Evolutionary conservation across 1,140 invertebrate genomes (phyloP).

Genomic region (Halictus rubicundus): DNA sequence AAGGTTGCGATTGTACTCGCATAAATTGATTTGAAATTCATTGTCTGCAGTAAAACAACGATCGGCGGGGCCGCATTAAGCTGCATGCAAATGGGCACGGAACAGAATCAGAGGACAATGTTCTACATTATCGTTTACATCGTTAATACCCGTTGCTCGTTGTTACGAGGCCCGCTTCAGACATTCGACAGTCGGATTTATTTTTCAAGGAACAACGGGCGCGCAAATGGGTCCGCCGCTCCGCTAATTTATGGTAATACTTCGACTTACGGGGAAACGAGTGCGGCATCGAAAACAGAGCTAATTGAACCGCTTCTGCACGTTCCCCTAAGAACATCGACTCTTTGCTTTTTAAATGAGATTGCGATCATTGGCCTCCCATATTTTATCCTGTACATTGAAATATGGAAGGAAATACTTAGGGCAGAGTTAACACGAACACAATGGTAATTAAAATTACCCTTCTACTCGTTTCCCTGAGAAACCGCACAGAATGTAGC

Average conservation of each 20-base stretch:
- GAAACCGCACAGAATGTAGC: too few relatives aligned
- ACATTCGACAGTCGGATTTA: conserved; percentile 31
- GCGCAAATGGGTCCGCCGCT: background rate
- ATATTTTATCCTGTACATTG: too few relatives aligned
- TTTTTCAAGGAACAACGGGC: conserved; percentile 13
- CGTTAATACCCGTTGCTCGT: conserved; percentile 40
- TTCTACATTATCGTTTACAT: conserved; percentile 58
- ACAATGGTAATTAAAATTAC: too few relatives aligned
- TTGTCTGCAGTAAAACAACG: conserved; percentile 54
- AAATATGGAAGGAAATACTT: too few relatives aligned
- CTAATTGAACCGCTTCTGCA: too few relatives aligned
- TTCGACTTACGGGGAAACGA: background rate
- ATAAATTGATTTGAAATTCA: conserved; percentile 57
- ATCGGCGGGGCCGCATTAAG: conserved; percentile 50
- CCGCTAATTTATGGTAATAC: background rate
- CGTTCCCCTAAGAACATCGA: too few relatives aligned
- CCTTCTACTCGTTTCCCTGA: too few relatives aligned
- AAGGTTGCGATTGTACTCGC: conserved; percentile 38
- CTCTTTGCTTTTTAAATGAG: too few relatives aligned
- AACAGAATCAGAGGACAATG: conserved; percentile 43
- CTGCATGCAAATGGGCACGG: conserved; percentile 51
- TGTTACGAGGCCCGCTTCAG: conserved; percentile 22
- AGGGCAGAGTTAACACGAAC: too few relatives aligned
- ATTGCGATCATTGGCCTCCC: too few relatives aligned
- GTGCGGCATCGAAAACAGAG: too few relatives aligned